These are phyloP conservation scores for Lasius platythorax DNA, from an alignment of 2,888 invertebrate genomes.

Conservation along the genomic window DNA sequence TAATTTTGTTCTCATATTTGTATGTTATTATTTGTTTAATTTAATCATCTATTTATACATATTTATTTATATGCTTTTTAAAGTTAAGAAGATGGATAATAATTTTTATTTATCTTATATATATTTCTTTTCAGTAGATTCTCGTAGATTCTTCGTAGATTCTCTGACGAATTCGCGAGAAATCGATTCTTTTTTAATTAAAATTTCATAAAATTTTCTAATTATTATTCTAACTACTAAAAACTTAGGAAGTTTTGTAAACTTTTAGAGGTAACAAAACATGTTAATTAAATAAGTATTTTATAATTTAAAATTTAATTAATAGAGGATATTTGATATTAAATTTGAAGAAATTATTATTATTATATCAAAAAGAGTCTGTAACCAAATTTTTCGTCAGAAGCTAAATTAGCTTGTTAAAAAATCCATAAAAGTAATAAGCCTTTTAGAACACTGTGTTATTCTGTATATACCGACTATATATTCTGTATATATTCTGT, in stretches of 20 bases:
- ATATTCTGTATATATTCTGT: no score
- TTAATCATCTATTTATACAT: background rate
- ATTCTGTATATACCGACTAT: background rate
- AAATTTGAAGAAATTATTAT: background rate
- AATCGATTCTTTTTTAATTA: background rate
- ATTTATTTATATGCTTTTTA: background rate
- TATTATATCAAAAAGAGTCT: background rate
- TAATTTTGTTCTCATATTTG: background rate
- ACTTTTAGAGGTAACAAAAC: no score
- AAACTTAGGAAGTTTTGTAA: no score
- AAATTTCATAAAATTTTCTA: background rate
- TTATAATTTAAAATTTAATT: no score
- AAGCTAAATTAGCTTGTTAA: background rate
- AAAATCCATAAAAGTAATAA: conserved; percentile 6
- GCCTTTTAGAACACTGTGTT: background rate
- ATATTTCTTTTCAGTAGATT: background rate
- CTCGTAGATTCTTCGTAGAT: background rate
- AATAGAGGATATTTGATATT: background rate
- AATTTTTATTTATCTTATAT: background rate
- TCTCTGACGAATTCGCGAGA: background rate
- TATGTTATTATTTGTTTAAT: background rate
- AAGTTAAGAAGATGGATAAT: background rate
- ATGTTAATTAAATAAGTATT: no score
- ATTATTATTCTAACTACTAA: background rate
- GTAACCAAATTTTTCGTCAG: background rate